These are phyloP conservation scores for Mugil cephalus DNA, from an alignment of 2,113 vertebrate species.

Conservation along the genomic window DNA sequence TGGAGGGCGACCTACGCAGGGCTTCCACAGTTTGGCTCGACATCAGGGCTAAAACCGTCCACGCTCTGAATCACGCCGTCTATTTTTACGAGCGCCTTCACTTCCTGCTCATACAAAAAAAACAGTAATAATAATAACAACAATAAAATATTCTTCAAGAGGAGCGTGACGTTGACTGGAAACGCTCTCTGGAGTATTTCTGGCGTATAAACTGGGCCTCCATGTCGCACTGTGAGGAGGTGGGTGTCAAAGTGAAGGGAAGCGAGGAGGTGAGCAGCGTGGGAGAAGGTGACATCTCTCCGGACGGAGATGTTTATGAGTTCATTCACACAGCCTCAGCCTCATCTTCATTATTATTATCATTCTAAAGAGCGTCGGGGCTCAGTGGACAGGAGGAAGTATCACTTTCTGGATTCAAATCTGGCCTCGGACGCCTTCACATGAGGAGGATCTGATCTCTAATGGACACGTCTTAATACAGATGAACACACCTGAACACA, in stretches of 20 bases:
- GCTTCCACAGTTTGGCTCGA: slow-evolving; percentile 50
- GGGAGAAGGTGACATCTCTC: slow-evolving; percentile 30
- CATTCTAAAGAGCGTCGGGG: neutral
- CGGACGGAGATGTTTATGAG: neutral
- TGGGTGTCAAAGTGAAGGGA: slow-evolving; percentile 43
- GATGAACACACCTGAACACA: too few relatives aligned
- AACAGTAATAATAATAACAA: slow-evolving; percentile 15
- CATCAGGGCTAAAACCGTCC: slow-evolving; percentile 51
- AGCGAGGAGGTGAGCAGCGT: slow-evolving; percentile 33
- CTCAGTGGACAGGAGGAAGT: neutral
- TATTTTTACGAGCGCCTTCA: slow-evolving; percentile 56
- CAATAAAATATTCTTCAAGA: slow-evolving; percentile 33
- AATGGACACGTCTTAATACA: too few relatives aligned
- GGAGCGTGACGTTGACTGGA: slow-evolving; percentile 14
- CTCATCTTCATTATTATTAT: neutral
- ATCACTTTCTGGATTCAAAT: neutral
- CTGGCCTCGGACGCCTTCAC: neutral
- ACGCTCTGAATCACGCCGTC: slow-evolving; percentile 38
- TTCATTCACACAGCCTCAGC: neutral
- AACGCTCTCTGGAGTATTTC: neutral
- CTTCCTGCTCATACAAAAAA: slow-evolving; percentile 24
- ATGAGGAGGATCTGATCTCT: neutral
- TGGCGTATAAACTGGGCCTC: neutral
- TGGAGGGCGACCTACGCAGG: slow-evolving; percentile 48
- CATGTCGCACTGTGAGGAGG: slow-evolving; percentile 50